Conservation (phyloP, 1,140 invertebrate species). For the honey bee (Apis mellifera) region DNA sequence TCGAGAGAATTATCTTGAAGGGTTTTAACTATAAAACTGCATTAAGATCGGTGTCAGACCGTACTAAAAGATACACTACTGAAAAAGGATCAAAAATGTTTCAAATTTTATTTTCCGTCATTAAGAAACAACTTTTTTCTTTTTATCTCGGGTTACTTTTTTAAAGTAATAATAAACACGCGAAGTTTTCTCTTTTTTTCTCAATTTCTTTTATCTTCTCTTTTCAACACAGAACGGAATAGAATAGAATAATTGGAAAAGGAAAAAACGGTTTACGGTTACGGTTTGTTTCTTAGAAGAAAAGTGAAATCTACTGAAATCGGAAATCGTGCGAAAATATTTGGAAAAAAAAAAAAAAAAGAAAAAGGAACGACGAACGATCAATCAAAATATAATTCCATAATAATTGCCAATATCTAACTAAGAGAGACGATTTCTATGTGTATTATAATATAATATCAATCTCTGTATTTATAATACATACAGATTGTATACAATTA, state of each 20-base stretch:
- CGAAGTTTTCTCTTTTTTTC: conserved; percentile 7
- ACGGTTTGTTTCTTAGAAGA: conserved; percentile 4
- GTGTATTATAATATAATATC: not conserved
- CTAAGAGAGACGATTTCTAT: conserved; percentile 2
- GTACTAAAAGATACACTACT: not conserved
- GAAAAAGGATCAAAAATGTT: not conserved
- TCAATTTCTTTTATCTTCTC: not conserved
- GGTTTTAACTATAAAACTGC: not conserved
- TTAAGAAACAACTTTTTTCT: not conserved
- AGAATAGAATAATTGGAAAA: not conserved
- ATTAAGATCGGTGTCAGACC: not conserved
- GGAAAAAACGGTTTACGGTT: not conserved
- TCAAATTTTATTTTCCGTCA: not conserved
- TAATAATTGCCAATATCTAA: not conserved
- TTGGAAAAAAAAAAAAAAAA: not conserved
- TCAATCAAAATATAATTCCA: not conserved
- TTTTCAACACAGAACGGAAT: not conserved
- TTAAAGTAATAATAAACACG: not conserved
- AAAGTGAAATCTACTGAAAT: conserved; percentile 7
- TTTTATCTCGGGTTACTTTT: not conserved
- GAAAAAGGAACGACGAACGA: not conserved
- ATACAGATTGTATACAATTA: conserved; percentile 43
- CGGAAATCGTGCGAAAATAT: conserved; percentile 6
- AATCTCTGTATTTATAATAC: conserved; percentile 37
- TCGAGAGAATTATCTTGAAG: not conserved